A percentile compares a stretch with the other conserved stretches of the same genome.
phyloP scores from a whole-genome alignment of 2,888 invertebrate species.

The Tethea ocularis region DNA sequence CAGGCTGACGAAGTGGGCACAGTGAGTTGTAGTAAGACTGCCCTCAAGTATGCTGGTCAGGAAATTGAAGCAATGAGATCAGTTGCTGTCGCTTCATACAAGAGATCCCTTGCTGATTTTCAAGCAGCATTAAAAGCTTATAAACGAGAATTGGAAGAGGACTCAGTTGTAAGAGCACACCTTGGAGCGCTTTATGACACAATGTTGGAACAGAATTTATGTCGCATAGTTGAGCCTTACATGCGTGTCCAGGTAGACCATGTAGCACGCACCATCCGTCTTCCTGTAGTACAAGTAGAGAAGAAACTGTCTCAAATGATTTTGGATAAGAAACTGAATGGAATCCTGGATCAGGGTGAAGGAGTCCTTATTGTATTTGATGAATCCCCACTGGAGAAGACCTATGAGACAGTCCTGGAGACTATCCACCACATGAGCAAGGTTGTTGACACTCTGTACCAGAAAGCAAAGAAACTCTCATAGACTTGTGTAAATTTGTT shows the following conservation, averaged over 20 bases:
- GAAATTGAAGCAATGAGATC: conserved; percentile 99
- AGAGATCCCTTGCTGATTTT: conserved; percentile 98
- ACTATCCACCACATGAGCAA: conserved; percentile 99
- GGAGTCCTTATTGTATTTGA: conserved; percentile 99
- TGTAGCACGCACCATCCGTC: conserved; percentile 94
- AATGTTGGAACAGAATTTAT: conserved; percentile 99
- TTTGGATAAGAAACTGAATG: conserved; percentile 98
- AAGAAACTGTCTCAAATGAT: conserved; percentile 99
- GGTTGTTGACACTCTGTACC: conserved; percentile 99
- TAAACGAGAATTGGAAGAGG: conserved; percentile 95
- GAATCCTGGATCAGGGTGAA: conserved; percentile 99
- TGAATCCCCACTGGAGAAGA: conserved; percentile 96
- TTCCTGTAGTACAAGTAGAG: conserved; percentile 96
- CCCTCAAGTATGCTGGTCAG: conserved; percentile 97
- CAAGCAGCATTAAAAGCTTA: conserved; percentile 94
- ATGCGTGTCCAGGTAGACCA: conserved; percentile 97
- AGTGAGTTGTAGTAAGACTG: conserved; percentile 97
- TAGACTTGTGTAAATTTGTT: conserved; percentile 82
- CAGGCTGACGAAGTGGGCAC: conserved; percentile 98
- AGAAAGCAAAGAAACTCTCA: conserved; percentile 99
- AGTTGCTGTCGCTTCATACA: conserved; percentile 97
- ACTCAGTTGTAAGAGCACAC: conserved; percentile 98
- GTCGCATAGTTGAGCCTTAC: conserved; percentile 99
- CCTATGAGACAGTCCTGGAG: conserved; percentile 98
- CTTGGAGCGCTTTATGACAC: conserved; percentile 98